Evolutionary conservation across 2,888 invertebrate genomes (phyloP).

Genomic region (Hyposoter didymator): DNA sequence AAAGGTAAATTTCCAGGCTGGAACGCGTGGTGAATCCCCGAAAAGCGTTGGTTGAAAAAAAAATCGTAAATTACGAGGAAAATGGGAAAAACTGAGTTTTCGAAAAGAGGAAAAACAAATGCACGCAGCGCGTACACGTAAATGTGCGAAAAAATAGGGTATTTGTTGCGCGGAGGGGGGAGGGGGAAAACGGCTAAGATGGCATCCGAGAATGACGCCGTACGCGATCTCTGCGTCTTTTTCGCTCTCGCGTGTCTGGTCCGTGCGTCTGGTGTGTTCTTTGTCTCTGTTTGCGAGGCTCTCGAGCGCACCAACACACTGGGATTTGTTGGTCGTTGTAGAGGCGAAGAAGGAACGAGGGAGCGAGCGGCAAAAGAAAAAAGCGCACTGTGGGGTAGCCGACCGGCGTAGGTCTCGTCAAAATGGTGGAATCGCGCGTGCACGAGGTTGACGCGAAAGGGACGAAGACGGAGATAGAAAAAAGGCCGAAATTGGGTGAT

Average conservation of each 20-base stretch:
- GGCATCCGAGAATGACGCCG: conserved; percentile 82
- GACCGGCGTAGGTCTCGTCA: conserved; percentile 66
- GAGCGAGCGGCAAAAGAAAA: conserved; percentile 42
- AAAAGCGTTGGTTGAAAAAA: not conserved
- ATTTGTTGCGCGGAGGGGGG: conserved; percentile 72
- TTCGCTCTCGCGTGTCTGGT: conserved; percentile 54
- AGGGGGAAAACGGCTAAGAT: conserved; percentile 72
- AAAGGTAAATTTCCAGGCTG: not conserved
- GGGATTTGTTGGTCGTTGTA: not conserved
- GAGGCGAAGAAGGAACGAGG: not conserved
- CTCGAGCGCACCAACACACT: not conserved
- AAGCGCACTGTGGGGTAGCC: conserved; percentile 61
- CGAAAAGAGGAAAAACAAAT: not conserved
- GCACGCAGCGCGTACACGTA: conserved; percentile 38
- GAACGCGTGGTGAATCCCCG: not conserved
- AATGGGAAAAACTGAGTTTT: not conserved
- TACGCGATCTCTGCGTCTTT: conserved; percentile 64
- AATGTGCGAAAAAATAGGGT: conserved; percentile 74
- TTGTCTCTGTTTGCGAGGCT: not conserved
- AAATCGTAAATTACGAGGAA: not conserved
- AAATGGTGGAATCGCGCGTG: conserved; percentile 61
- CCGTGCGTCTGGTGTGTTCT: conserved; percentile 11
- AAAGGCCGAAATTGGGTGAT: not conserved
- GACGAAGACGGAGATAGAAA: conserved; percentile 25
- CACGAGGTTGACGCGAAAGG: conserved; percentile 39